Evolutionary conservation across 2,888 invertebrate genomes (phyloP).

Genomic region (Xestia sexstrigata): DNA sequence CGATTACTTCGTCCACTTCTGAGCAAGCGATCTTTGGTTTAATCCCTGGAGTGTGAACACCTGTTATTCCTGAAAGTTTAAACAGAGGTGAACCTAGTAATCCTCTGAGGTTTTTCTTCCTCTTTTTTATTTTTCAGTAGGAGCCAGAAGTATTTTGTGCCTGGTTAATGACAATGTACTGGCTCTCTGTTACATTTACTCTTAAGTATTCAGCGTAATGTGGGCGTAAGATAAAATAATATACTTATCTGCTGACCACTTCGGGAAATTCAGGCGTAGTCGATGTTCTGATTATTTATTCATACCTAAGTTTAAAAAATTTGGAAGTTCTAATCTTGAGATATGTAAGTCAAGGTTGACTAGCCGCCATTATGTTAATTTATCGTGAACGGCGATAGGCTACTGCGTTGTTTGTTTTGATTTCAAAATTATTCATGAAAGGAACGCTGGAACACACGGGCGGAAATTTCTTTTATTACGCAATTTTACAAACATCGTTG

Average conservation of each 20-base stretch:
- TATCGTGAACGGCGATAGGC: conserved; percentile 16
- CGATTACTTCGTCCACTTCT: neutral
- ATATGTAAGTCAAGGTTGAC: neutral
- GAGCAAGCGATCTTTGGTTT: neutral
- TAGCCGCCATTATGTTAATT: conserved; percentile 25
- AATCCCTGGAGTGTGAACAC: neutral
- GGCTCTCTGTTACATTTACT: neutral
- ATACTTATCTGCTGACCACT: neutral
- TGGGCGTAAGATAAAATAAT: neutral
- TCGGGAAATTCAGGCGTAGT: neutral
- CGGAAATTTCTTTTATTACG: conserved; percentile 40
- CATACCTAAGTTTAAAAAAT: too few relatives aligned
- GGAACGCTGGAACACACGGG: conserved; percentile 22
- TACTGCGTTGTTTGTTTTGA: conserved; percentile 40
- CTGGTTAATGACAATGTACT: neutral
- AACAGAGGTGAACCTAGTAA: neutral
- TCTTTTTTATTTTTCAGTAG: too few relatives aligned
- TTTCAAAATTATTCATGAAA: conserved; percentile 44
- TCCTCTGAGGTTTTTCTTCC: neutral
- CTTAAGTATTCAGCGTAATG: neutral
- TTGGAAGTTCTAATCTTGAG: neutral
- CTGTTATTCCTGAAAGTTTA: neutral
- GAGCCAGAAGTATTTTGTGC: too few relatives aligned
- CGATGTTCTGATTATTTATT: neutral
- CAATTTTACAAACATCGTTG: too few relatives aligned